Evolutionary conservation across 1,140 invertebrate genomes (phyloP).

Genomic region (Uloborus diversus): DNA sequence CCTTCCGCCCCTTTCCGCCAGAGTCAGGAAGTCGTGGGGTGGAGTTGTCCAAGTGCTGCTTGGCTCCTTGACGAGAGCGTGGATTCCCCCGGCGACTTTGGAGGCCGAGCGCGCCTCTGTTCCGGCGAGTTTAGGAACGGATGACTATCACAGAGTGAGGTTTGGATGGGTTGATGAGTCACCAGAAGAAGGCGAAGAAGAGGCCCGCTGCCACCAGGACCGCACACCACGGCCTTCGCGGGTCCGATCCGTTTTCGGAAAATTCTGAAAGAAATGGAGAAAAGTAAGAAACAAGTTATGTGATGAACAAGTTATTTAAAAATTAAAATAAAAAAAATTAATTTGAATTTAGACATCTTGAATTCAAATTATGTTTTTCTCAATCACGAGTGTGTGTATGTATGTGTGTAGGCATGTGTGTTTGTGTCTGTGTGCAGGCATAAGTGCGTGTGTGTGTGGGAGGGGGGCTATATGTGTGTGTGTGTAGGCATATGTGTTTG

Average conservation of each 20-base stretch:
- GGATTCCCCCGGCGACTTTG: background rate
- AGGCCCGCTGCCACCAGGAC: background rate
- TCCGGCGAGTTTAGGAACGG: slow-evolving; percentile 30
- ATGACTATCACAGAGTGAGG: slow-evolving; percentile 48
- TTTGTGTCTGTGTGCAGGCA: too few relatives aligned
- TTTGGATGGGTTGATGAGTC: slow-evolving; percentile 33
- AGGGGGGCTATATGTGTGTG: too few relatives aligned
- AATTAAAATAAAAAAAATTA: background rate
- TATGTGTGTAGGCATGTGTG: too few relatives aligned
- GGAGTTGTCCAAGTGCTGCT: background rate
- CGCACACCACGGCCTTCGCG: background rate
- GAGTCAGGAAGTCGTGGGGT: background rate
- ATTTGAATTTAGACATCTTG: too few relatives aligned
- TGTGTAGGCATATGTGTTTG: too few relatives aligned
- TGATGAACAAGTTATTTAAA: background rate
- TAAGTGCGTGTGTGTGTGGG: too few relatives aligned
- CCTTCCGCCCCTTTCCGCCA: too few relatives aligned
- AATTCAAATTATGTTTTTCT: too few relatives aligned
- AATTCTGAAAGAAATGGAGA: background rate
- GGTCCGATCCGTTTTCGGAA: background rate
- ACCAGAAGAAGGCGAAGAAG: slow-evolving; percentile 32
- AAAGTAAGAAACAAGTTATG: background rate
- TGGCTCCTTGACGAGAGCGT: too few relatives aligned
- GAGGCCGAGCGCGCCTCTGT: background rate
- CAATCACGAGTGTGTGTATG: too few relatives aligned